phyloP scores from a whole-genome alignment of 2,888 invertebrate species.

The Lepidochitona cinerea region DNA sequence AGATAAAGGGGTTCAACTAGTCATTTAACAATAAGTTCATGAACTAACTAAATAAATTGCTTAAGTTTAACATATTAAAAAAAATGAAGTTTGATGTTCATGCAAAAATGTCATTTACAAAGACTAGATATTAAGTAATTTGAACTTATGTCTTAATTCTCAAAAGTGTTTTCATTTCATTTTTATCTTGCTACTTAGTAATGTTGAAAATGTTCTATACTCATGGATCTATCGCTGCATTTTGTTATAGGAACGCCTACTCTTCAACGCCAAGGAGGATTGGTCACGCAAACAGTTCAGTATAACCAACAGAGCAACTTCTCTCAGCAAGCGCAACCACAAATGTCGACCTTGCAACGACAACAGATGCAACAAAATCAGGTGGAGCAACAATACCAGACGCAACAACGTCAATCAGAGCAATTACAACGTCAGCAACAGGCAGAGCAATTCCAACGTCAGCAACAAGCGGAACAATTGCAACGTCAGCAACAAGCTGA shows the following conservation, averaged over 20 bases:
- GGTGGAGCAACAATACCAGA: conserved; percentile 20
- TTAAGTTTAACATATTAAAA: too few species aligned
- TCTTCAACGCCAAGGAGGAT: neutral
- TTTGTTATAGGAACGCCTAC: neutral
- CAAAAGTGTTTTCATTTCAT: too few species aligned
- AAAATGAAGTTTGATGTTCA: too few species aligned
- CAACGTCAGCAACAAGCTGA: conserved; percentile 22
- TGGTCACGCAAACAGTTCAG: neutral
- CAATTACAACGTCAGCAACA: conserved; percentile 34
- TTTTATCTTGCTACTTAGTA: too few species aligned
- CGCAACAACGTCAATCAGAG: conserved; percentile 30
- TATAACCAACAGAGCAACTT: neutral
- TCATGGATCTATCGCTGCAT: too few species aligned
- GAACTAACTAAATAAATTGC: too few species aligned
- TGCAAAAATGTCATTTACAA: too few species aligned
- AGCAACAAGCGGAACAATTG: conserved; percentile 17
- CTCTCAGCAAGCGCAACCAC: neutral
- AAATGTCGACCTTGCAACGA: conserved; percentile 21
- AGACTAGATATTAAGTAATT: too few species aligned
- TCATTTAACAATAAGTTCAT: too few species aligned
- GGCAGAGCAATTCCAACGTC: conserved; percentile 35
- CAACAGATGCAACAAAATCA: conserved; percentile 31
- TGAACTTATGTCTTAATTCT: too few species aligned
- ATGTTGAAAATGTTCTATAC: too few species aligned
- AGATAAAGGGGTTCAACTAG: too few species aligned